A percentile compares a stretch with the other conserved stretches of the same genome.
phyloP scores from a whole-genome alignment of 1,140 invertebrate species.

The Heliconius himera region DNA sequence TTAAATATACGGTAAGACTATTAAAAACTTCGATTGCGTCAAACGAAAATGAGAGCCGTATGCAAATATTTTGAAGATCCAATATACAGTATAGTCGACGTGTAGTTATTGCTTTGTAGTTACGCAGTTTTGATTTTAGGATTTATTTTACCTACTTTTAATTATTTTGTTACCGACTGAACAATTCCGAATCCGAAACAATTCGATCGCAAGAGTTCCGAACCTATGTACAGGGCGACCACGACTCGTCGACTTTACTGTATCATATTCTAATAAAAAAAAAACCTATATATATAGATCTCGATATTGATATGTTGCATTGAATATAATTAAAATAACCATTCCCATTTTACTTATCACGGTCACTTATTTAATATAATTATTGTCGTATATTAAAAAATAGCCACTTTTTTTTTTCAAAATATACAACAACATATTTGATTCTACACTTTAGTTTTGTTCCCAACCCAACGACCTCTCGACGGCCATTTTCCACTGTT shows the following conservation, averaged over 20 bases:
- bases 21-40: too few relatives aligned
- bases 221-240: too few relatives aligned
- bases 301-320: not conserved
- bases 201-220: too few relatives aligned
- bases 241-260: not conserved
- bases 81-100: too few relatives aligned
- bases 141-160: too few relatives aligned
- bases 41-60: too few relatives aligned
- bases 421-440: not conserved
- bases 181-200: too few relatives aligned
- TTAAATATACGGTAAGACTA: too few relatives aligned
- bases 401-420: not conserved
- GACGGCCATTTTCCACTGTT: constrained; percentile 93
- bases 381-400: not conserved
- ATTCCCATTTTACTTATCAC: not conserved
- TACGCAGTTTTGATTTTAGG: too few relatives aligned
- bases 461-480: constrained; percentile 92
- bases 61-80: too few relatives aligned
- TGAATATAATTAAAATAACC: not conserved
- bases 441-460: constrained; percentile 51
- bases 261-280: not conserved
- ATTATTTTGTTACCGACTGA: too few relatives aligned
- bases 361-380: not conserved
- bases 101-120: too few relatives aligned
- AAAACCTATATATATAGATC: not conserved